Percentiles rank a stretch among this genome's conserved stretches.
Conservation (phyloP, 92 coral and sea anemone genomes). For the Zoanthus sansibaricus region DNA sequence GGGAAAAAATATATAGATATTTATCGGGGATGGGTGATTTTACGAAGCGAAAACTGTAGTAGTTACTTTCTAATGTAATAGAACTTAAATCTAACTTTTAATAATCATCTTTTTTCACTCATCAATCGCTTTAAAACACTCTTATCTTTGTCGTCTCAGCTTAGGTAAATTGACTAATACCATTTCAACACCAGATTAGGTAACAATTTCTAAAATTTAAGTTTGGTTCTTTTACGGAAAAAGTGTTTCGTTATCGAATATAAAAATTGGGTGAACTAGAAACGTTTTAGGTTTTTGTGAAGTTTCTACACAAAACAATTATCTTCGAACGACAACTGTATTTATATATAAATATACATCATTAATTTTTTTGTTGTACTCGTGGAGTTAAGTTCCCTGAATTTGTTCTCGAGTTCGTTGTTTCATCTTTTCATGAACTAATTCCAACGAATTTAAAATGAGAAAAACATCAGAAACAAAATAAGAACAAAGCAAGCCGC, state of each 20-base stretch:
- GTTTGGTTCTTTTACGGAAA: neutral
- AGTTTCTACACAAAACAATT: neutral
- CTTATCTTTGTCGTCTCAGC: conserved; percentile 30
- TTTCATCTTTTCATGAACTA: no score
- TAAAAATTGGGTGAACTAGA: neutral
- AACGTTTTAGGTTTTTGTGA: neutral
- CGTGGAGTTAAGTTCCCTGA: no score
- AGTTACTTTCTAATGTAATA: neutral
- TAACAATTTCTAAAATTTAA: neutral
- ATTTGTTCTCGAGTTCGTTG: no score
- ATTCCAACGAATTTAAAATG: neutral
- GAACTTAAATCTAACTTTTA: neutral
- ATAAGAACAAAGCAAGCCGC: neutral
- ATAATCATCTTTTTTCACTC: neutral
- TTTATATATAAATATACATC: neutral
- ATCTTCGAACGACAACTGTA: neutral
- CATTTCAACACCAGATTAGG: neutral
- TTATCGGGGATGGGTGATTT: neutral
- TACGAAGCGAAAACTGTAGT: neutral
- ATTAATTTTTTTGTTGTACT: no score
- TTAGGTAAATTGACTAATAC: neutral
- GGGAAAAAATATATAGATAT: neutral
- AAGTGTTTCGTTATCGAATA: neutral
- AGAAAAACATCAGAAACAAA: neutral
- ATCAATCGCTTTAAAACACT: neutral